A percentile compares a stretch with the other conserved stretches of the same genome.
Conservation (phyloP, 2,797 vertebrate genomes). For the Crenuchus spilurus region DNA sequence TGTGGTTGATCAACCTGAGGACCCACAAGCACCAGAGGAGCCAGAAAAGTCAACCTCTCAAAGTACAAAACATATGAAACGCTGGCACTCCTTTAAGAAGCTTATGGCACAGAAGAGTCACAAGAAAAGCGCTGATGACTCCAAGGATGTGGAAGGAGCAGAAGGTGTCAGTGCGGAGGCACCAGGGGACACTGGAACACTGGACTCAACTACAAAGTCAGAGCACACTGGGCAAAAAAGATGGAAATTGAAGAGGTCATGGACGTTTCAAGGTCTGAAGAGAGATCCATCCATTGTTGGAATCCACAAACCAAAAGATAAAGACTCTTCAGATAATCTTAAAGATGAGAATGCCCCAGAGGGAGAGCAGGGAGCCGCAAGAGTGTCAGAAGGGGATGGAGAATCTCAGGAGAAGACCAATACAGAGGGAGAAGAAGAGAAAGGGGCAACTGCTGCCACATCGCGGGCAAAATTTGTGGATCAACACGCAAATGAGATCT, state of each 20-base stretch:
- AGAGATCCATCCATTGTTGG: slow-evolving; percentile 78
- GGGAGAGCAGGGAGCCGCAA: slow-evolving; percentile 45
- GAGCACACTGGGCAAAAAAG: slow-evolving; percentile 78
- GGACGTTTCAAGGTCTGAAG: slow-evolving; percentile 85
- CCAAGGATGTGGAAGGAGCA: slow-evolving; percentile 70
- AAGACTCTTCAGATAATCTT: slow-evolving; percentile 65
- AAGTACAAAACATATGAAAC: slow-evolving; percentile 77
- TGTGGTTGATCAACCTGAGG: slow-evolving; percentile 64
- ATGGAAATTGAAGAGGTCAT: slow-evolving; percentile 84
- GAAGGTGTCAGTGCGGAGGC: slow-evolving; percentile 67
- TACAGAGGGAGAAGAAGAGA: slow-evolving; percentile 55
- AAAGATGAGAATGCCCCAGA: slow-evolving; percentile 62
- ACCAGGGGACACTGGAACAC: slow-evolving; percentile 73
- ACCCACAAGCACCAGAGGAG: slow-evolving; percentile 54
- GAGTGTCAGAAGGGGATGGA: slow-evolving; percentile 39
- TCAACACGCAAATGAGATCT: slow-evolving; percentile 82
- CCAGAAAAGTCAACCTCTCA: slow-evolving; percentile 70
- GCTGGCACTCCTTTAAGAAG: slow-evolving; percentile 86
- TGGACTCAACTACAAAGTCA: slow-evolving; percentile 72
- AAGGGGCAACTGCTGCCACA: slow-evolving; percentile 41
- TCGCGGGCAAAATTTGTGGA: slow-evolving; percentile 64
- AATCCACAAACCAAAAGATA: slow-evolving; percentile 76
- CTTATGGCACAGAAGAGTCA: slow-evolving; percentile 81
- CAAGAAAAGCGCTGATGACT: slow-evolving; percentile 73
- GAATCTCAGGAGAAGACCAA: slow-evolving; percentile 50